These are phyloP conservation scores for Scolopax rusticola DNA, from an alignment of 2,797 vertebrate species.

Conservation along the genomic window DNA sequence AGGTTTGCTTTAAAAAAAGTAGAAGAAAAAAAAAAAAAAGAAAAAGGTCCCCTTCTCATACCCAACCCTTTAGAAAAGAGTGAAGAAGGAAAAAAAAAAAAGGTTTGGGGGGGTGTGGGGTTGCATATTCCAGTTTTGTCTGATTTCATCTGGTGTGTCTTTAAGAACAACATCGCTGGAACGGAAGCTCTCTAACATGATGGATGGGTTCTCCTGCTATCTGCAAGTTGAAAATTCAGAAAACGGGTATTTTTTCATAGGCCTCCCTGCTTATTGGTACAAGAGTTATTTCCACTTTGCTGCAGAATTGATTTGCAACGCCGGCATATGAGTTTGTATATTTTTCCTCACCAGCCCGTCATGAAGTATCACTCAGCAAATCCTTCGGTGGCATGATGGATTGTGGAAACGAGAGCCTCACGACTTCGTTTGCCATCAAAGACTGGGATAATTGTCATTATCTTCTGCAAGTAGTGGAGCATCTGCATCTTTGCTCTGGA, in stretches of 20 bases:
- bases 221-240: slow-evolving; percentile 86
- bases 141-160: slow-evolving; percentile 83
- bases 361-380: slow-evolving; percentile 73
- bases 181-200: slow-evolving; percentile 87
- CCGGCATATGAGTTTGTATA: slow-evolving; percentile 87
- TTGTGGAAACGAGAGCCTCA: slow-evolving; percentile 62
- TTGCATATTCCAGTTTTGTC: slow-evolving; percentile 93
- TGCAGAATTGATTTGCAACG: slow-evolving; percentile 89
- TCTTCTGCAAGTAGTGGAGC: slow-evolving; percentile 53
- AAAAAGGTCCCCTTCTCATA: neutral
- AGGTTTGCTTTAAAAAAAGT: slow-evolving; percentile 74
- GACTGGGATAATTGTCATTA: slow-evolving; percentile 76
- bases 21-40: neutral
- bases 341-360: slow-evolving; percentile 87
- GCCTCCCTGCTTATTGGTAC: slow-evolving; percentile 81
- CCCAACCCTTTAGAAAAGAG: neutral
- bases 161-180: slow-evolving; percentile 81
- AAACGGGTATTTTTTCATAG: slow-evolving; percentile 70
- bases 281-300: slow-evolving; percentile 86
- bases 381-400: slow-evolving; percentile 69
- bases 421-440: slow-evolving; percentile 60
- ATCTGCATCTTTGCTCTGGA: slow-evolving; percentile 63
- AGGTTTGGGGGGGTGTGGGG: fast-evolving
- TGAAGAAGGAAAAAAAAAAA: neutral
- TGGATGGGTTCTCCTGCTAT: slow-evolving; percentile 92